phyloP scores from a whole-genome alignment of 2,113 vertebrate species.

The Thomomys bottae region DNA sequence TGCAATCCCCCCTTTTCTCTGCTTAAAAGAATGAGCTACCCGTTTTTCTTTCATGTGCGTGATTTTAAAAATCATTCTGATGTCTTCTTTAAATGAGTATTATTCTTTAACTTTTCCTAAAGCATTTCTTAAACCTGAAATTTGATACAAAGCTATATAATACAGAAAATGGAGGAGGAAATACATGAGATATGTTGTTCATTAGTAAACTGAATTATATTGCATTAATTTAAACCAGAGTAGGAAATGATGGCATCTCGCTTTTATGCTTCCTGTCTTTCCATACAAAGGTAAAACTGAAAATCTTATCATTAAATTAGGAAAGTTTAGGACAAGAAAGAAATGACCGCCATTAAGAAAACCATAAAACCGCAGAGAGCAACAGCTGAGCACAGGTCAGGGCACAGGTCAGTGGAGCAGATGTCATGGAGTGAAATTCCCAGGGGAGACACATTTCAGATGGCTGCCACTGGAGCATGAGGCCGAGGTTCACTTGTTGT shows the following conservation, averaged over 20 bases:
- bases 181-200: not conserved
- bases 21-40: not conserved
- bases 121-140: not conserved
- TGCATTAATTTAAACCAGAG: not conserved
- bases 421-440: conserved; percentile 10
- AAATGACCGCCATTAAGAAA: conserved; percentile 40
- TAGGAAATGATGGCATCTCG: not conserved
- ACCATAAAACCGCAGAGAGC: conserved; percentile 53
- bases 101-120: conserved; percentile 16
- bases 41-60: not conserved
- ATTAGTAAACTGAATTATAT: not conserved
- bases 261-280: conserved; percentile 31
- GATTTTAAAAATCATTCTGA: not conserved
- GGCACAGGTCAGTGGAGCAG: conserved; percentile 25
- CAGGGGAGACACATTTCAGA: conserved; percentile 40
- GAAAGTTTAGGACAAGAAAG: conserved; percentile 32
- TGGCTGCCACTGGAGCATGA: not conserved
- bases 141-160: not conserved
- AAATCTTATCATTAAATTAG: conserved; percentile 60
- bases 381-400: conserved; percentile 37
- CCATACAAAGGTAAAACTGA: not conserved
- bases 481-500: not conserved
- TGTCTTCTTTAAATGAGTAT: not conserved
- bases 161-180: not conserved
- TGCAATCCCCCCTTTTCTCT: not conserved